Conservation (phyloP, 2,888 invertebrate genomes). For the Pollenia angustigena region DNA sequence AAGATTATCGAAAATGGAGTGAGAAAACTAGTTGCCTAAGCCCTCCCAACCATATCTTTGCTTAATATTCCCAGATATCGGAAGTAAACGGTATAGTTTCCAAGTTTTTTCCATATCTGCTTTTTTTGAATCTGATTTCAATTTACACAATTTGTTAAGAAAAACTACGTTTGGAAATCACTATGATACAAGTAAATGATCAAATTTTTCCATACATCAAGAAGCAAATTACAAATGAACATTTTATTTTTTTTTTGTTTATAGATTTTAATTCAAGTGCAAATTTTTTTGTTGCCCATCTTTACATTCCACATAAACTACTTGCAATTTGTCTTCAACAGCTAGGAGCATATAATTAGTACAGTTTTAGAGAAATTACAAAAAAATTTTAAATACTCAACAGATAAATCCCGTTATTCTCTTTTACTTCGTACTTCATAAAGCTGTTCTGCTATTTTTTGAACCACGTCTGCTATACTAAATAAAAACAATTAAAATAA, state of each 20-base stretch:
- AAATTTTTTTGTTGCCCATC: slow-evolving; percentile 35
- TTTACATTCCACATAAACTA: slow-evolving; percentile 41
- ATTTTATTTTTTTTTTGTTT: slow-evolving; percentile 59
- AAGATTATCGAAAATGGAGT: too few species aligned
- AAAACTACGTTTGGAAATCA: slow-evolving; percentile 20
- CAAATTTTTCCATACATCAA: slow-evolving; percentile 40
- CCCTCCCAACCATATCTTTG: too few species aligned
- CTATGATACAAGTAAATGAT: background rate
- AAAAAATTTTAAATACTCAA: background rate
- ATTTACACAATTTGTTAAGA: background rate
- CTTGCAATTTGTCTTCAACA: slow-evolving; percentile 43
- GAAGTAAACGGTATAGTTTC: too few species aligned
- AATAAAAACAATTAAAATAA: background rate
- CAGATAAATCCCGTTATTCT: background rate
- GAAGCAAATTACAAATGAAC: slow-evolving; percentile 37
- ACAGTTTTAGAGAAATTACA: background rate
- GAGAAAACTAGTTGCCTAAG: too few species aligned
- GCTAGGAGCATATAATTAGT: background rate
- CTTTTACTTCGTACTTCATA: background rate
- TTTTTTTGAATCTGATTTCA: background rate
- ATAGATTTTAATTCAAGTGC: slow-evolving; percentile 62
- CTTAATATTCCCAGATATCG: too few species aligned
- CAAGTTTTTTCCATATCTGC: too few species aligned
- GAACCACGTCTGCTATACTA: background rate
- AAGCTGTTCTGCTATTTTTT: slow-evolving; percentile 12